Evolutionary conservation across 2,113 vertebrate genomes (phyloP), one percentile per base, ranked within the genome.

Genomic region (Trachemys scripta): DNA sequence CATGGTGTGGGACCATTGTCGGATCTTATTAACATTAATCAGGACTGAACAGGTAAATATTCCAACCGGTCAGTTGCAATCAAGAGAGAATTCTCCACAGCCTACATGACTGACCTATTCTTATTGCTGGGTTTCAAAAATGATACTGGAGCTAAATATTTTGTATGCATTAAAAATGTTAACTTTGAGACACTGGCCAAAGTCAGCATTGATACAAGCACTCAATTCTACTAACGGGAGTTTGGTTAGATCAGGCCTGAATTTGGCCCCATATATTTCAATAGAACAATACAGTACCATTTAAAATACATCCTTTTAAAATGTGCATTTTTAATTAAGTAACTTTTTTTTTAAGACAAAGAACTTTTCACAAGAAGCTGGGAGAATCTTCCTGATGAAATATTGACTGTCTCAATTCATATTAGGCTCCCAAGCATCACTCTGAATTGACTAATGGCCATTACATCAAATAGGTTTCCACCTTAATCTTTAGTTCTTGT

Each of bases 391-490:
- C 59, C 88, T 92, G 84, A 96, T 96, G 95, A 97, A 97, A 97
- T 96, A 97, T 80, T 69, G 93, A 84, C 90, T 96, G 83, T 90
- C 82, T 42, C 80, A 92, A 84, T 92, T 94, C 89, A 87, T 92
- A 86, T 96, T 85, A 95, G 84, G 50, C 75, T 81, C 90, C 94
- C 84, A 94, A 96, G 87, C 89, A 94, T 92, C 81, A 79, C 91
- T 97, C 80, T 92, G 91, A 96, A 96, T 89, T 97, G 96, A 97
- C 95, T 97, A 97, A 97, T 97, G 94, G 86, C 96, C 91, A 94
- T 93, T 91, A 72, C 79, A 89, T 90, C 84, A 94, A 96, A 97
- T 96, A 82, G 94, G 91, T 95, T 97, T 97, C 91, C 82, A 96
- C 86, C 84, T 96, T 94, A 85, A 97, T 96, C 94, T 95, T 97